Conservation (phyloP, 2,888 invertebrate genomes). For the Noctua pronuba region DNA sequence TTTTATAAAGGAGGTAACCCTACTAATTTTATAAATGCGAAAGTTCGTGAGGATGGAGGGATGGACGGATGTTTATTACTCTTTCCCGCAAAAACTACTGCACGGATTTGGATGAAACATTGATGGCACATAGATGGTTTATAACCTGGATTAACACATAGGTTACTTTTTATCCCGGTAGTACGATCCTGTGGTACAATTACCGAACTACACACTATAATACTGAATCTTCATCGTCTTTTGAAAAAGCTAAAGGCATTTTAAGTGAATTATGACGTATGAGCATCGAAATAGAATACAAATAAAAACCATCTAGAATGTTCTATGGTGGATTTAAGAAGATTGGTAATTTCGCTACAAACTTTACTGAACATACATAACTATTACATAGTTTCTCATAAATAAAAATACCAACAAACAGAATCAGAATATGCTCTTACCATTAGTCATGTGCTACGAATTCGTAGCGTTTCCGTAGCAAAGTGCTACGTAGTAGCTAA, state of each 20-base stretch:
- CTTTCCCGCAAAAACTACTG: too few species aligned
- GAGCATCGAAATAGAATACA: background rate
- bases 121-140: too few species aligned
- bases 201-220: too few species aligned
- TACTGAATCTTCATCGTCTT: background rate
- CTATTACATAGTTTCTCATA: background rate
- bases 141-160: too few species aligned
- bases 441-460: background rate
- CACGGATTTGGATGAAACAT: too few species aligned
- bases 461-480: constrained; percentile 36
- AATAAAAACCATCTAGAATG: background rate
- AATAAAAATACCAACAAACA: background rate
- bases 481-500: constrained; percentile 19
- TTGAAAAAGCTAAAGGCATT: background rate
- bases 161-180: too few species aligned
- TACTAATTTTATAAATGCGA: background rate
- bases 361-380: background rate
- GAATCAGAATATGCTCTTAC: too few species aligned
- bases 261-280: background rate
- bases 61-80: too few species aligned
- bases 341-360: background rate
- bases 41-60: too few species aligned
- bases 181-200: too few species aligned
- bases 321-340: background rate
- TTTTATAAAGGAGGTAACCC: background rate